phyloP scores from a whole-genome alignment of 2,113 vertebrate genomes.

The Antennarius striatus region DNA sequence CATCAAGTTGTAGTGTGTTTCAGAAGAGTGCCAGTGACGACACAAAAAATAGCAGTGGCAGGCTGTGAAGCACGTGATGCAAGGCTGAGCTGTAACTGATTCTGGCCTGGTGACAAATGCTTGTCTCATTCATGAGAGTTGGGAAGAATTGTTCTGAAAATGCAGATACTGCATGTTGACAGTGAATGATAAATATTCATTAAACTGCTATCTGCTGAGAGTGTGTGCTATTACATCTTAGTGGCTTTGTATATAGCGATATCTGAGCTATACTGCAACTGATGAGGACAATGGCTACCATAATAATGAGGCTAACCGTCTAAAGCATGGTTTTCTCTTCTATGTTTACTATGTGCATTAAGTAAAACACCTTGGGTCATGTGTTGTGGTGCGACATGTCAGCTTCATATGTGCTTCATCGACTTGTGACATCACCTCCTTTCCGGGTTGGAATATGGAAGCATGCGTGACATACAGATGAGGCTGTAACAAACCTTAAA shows the following conservation, averaged over 20 bases:
- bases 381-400: background rate
- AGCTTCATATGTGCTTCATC: slow-evolving; percentile 5
- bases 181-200: slow-evolving; percentile 70
- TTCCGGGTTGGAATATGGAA: background rate
- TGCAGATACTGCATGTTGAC: slow-evolving; percentile 60
- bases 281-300: background rate
- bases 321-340: slow-evolving; percentile 5
- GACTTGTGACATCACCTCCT: background rate
- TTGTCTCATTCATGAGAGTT: slow-evolving; percentile 46
- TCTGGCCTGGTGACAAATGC: slow-evolving; percentile 54
- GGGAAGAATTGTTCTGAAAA: slow-evolving; percentile 33
- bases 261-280: slow-evolving; percentile 16
- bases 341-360: slow-evolving; percentile 14
- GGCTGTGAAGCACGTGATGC: slow-evolving; percentile 58
- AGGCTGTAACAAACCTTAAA: no score
- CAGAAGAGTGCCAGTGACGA: slow-evolving; percentile 48
- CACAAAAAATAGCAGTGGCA: slow-evolving; percentile 31
- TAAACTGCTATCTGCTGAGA: slow-evolving; percentile 16
- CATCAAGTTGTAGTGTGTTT: slow-evolving; percentile 15
- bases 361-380: slow-evolving; percentile 5
- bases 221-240: slow-evolving; percentile 7
- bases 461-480: background rate
- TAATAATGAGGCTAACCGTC: slow-evolving; percentile 21
- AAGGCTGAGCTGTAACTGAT: slow-evolving; percentile 46
- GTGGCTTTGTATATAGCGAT: slow-evolving; percentile 25